Conservation (phyloP, 2,113 vertebrate species). For the Dasyprocta punctata region DNA sequence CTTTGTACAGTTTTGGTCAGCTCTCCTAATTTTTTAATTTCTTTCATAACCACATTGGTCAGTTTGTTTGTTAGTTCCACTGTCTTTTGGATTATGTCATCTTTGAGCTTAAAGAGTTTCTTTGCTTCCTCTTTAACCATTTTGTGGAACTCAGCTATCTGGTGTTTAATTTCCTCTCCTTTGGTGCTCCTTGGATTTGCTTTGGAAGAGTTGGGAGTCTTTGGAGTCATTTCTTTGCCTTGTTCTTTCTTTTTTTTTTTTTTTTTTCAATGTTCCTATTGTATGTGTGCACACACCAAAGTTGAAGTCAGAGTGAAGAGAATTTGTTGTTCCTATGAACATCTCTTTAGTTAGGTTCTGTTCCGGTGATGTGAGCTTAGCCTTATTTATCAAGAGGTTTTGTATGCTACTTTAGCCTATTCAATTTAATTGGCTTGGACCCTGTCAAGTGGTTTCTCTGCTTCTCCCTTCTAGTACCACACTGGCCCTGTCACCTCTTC, state of each 20-base stretch:
- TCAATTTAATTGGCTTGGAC: neutral
- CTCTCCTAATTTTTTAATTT: neutral
- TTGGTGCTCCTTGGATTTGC: neutral
- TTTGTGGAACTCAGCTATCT: neutral
- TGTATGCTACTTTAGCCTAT: neutral
- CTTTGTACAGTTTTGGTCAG: neutral
- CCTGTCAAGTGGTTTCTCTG: neutral
- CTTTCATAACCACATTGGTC: neutral
- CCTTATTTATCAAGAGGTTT: neutral
- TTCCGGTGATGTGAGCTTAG: neutral
- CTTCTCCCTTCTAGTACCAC: neutral
- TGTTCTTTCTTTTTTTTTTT: too few relatives aligned
- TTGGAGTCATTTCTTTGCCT: neutral
- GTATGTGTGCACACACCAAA: neutral
- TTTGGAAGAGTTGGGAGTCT: neutral
- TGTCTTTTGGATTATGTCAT: neutral
- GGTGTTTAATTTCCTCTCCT: neutral
- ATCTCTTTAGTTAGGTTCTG: neutral
- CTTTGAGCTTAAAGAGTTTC: neutral
- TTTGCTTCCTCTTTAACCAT: neutral
- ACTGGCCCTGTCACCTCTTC: neutral
- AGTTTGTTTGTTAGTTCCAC: neutral
- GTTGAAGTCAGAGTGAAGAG: neutral
- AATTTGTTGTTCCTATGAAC: neutral
- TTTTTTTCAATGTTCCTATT: neutral